Conservation (phyloP, 2,113 vertebrate genomes). For the Eubucco bourcierii region DNA sequence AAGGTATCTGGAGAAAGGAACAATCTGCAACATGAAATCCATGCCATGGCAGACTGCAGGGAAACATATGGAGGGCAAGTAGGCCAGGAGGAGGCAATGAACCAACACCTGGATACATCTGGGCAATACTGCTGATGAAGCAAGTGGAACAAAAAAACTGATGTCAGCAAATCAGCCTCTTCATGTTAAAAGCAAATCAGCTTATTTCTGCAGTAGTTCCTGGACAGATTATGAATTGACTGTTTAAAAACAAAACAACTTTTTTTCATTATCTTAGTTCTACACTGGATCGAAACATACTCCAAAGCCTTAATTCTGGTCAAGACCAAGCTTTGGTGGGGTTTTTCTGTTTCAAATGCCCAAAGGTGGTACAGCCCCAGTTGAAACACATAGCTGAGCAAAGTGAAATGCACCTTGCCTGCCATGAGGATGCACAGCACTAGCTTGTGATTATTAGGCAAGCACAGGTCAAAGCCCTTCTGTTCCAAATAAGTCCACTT, state of each 20-base stretch:
- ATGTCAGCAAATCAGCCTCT: background rate
- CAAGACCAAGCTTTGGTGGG: background rate
- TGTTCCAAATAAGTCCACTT: background rate
- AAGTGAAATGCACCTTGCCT: background rate
- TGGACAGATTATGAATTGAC: background rate
- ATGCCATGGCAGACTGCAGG: background rate
- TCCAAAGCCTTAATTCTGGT: background rate
- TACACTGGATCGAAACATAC: background rate
- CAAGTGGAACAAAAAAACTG: background rate
- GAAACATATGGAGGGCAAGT: background rate
- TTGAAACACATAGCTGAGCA: background rate
- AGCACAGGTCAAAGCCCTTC: background rate
- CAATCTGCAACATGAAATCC: background rate
- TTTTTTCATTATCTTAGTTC: background rate
- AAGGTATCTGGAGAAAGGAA: background rate
- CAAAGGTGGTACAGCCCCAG: background rate
- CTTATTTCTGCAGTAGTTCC: background rate
- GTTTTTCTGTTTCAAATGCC: background rate
- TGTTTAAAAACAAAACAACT: background rate
- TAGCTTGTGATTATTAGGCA: background rate
- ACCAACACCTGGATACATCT: background rate
- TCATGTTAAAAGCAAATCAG: background rate
- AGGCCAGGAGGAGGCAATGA: background rate
- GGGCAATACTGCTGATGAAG: background rate
- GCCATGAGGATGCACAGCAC: background rate